These are phyloP conservation scores for Sphecodes monilicornis DNA, from an alignment of 2,888 invertebrate species.

Conservation along the genomic window DNA sequence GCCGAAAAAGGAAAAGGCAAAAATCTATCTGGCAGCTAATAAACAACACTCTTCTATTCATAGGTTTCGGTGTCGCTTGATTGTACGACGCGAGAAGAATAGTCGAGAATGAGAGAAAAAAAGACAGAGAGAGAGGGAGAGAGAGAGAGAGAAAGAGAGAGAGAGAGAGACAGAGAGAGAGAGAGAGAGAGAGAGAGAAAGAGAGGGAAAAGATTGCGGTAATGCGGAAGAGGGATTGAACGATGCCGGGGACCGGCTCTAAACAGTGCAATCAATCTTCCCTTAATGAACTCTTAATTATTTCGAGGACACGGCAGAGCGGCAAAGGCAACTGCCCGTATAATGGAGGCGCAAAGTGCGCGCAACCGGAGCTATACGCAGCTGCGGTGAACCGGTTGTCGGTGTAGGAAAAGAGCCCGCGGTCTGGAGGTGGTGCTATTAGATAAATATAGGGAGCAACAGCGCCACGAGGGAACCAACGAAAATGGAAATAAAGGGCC, in stretches of 20 bases:
- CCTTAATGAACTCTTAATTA: slow-evolving; percentile 84
- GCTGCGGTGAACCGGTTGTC: slow-evolving; percentile 56
- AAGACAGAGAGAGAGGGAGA: neutral
- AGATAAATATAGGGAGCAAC: slow-evolving; percentile 82
- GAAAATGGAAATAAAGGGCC: slow-evolving; percentile 78
- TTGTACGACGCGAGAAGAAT: slow-evolving; percentile 16
- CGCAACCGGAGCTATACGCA: slow-evolving; percentile 76
- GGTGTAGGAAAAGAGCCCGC: slow-evolving; percentile 67
- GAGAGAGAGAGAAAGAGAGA: neutral
- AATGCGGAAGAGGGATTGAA: slow-evolving; percentile 24
- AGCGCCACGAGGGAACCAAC: slow-evolving; percentile 69
- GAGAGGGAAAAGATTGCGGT: neutral
- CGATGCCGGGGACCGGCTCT: slow-evolving; percentile 67
- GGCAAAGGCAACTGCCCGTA: slow-evolving; percentile 82
- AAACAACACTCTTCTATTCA: slow-evolving; percentile 79
- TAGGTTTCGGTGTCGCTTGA: slow-evolving; percentile 72
- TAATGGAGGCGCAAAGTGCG: slow-evolving; percentile 83
- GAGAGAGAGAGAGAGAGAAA: neutral
- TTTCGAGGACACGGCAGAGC: slow-evolving; percentile 79
- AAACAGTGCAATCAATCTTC: slow-evolving; percentile 83
- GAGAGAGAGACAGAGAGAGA: no score
- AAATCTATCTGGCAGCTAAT: slow-evolving; percentile 72
- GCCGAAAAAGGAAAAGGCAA: slow-evolving; percentile 39
- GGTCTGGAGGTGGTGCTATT: slow-evolving; percentile 77
- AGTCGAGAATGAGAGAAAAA: neutral